phyloP scores from a whole-genome alignment of 2,888 invertebrate species.

The Luperina testacea region DNA sequence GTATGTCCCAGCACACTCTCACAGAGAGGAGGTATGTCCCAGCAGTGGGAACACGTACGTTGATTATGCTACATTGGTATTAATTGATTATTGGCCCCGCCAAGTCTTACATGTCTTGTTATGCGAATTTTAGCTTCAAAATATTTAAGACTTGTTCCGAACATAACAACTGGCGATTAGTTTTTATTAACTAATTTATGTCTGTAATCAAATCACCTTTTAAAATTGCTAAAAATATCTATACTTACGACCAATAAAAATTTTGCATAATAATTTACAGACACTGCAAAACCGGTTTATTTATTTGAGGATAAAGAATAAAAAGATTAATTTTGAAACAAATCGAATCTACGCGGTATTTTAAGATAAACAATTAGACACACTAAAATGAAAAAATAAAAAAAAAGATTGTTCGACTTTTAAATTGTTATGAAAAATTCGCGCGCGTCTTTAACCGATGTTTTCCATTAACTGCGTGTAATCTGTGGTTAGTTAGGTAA shows the following conservation, averaged over 20 bases:
- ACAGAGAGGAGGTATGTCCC: too few relatives aligned
- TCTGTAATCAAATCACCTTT: conserved; percentile 24
- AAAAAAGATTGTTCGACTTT: not conserved
- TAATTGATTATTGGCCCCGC: conserved; percentile 16
- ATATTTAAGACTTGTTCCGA: conserved; percentile 20
- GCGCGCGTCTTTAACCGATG: conserved; percentile 14
- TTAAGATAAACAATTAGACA: not conserved
- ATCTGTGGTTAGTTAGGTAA: conserved; percentile 41
- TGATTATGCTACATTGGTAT: not conserved
- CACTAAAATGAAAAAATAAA: not conserved
- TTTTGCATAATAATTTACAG: conserved; percentile 6
- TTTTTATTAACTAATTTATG: conserved; percentile 20
- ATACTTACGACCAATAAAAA: conserved; percentile 32
- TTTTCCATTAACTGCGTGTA: conserved; percentile 24
- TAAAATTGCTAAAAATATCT: conserved; percentile 17
- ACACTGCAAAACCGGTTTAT: conserved; percentile 23
- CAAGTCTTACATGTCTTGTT: conserved; percentile 14
- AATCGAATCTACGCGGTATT: not conserved
- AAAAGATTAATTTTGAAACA: not conserved
- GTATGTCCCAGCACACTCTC: too few relatives aligned
- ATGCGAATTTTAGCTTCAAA: not conserved
- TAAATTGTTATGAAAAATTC: not conserved
- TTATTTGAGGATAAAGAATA: not conserved
- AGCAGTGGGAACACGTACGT: not conserved
- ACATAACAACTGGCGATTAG: not conserved